Evolutionary conservation across 2,797 vertebrate species (phyloP), one percentile per base, ranked within the genome.

Genomic region (Rhinella marina): DNA sequence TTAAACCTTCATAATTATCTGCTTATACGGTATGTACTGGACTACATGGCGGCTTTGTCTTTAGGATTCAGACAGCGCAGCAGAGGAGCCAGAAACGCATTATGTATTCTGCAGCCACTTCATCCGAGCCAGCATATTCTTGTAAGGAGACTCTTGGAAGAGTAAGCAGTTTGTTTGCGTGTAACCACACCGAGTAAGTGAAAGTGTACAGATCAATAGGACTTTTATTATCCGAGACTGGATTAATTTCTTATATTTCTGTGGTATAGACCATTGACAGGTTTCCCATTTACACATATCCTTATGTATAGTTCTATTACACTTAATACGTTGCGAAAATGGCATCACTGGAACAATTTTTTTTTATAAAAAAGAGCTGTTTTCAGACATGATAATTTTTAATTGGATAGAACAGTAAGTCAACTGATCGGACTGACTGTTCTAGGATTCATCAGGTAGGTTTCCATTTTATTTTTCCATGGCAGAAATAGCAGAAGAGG

Each of bases 131-230:
- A 57, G 54, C 54, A 29, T 59, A 80, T 61, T 80, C 54, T 61
- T 25, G 50, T 5, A 77, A 54, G 48, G 14, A 13, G 73, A 77
- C 54, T 54, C 73, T 52, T 52, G 12, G 73, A 77, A 50, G 73
- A 48, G 73, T 77, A 77, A 77, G 73, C 73, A 25, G 73, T 77
- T 54, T 76, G 73, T 73, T 73, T 75, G 41, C 16, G 50, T 52
- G 50, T 77, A 77, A 77, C 73, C 73, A 77, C 73, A 77, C 23
- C 12, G 54, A 25, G 50, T 54, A 76, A 76, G 50, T 54, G 73
- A 77, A 77, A 54, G 54, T 77, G 73, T n/a, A 50, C 41, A 77
- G 73, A 77, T 77, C 73, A 54, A 77, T 77, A 16, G 23, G 21
- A 52, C 12, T 77, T 77, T 54, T 77, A 77, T 77, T 77, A 54